These are phyloP conservation scores for Hapalemur alaotrensis DNA, from an alignment of 2,797 vertebrate species.

Conservation along the genomic window DNA sequence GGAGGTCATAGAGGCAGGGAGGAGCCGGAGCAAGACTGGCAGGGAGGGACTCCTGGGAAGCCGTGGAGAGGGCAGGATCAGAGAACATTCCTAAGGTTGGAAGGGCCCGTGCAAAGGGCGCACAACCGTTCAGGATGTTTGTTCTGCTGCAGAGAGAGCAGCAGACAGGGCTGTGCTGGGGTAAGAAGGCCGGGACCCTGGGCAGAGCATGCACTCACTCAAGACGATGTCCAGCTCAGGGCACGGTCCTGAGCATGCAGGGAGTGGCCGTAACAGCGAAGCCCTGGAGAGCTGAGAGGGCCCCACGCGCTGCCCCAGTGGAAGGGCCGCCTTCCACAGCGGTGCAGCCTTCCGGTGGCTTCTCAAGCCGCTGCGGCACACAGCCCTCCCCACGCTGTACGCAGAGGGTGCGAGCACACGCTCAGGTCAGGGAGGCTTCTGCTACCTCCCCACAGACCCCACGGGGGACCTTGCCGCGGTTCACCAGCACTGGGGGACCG, in stretches of 20 bases:
- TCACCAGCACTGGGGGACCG: background rate
- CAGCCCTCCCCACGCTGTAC: background rate
- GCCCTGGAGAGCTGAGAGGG: background rate
- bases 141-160: background rate
- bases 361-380: background rate
- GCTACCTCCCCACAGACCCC: background rate
- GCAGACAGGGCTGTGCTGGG: no score
- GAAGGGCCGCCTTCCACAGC: background rate
- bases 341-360: background rate
- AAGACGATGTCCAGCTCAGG: background rate
- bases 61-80: background rate
- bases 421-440: background rate
- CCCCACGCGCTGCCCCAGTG: background rate
- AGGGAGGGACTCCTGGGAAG: background rate
- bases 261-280: background rate
- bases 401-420: accelerated
- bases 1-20: no score
- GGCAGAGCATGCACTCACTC: background rate
- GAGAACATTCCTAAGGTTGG: background rate
- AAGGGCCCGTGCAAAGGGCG: no score
- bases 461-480: background rate
- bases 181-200: background rate
- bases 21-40: background rate
- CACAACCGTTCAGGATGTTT: background rate
- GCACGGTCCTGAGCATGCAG: background rate